These are phyloP conservation scores for Scytalopus superciliaris DNA, from an alignment of 2,113 vertebrate species.

Conservation along the genomic window DNA sequence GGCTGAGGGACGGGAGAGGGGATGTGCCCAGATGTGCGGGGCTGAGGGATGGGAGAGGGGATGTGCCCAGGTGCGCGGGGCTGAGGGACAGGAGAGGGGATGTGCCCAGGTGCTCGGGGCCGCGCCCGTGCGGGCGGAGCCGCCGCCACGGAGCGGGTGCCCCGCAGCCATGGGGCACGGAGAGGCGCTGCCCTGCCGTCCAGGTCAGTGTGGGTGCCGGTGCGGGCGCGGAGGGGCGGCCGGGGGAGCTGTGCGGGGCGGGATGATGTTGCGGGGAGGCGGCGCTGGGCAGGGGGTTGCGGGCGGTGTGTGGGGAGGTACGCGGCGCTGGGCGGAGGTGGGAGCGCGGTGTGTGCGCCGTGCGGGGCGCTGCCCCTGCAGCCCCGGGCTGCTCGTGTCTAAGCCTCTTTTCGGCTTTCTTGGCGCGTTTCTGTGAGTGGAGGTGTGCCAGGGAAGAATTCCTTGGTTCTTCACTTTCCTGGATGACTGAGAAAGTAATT, in stretches of 20 bases:
- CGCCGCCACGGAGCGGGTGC: not conserved
- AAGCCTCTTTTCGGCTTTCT: not conserved
- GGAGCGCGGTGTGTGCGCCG: not conserved
- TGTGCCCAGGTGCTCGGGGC: not conserved
- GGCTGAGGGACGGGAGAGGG: not conserved
- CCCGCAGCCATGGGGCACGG: slow-evolving; percentile 26
- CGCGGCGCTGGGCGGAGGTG: not conserved
- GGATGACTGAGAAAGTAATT: accelerated
- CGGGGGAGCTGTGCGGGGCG: not conserved
- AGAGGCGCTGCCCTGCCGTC: slow-evolving; percentile 33
- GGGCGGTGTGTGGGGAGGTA: not conserved
- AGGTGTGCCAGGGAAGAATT: accelerated
- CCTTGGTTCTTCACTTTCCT: not conserved
- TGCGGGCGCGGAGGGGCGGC: not conserved
- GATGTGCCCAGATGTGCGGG: not conserved
- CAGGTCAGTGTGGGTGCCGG: slow-evolving; percentile 39
- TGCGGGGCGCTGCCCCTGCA: not conserved
- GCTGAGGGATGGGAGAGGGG: not conserved
- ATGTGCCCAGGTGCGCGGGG: not conserved
- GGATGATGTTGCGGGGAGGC: not conserved
- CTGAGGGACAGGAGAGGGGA: not conserved
- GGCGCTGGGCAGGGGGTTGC: not conserved
- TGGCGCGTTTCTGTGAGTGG: accelerated
- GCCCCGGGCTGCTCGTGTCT: no score
- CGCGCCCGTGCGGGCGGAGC: not conserved